phyloP scores from a whole-genome alignment of 2,888 invertebrate species.

The Pandemis heparana region DNA sequence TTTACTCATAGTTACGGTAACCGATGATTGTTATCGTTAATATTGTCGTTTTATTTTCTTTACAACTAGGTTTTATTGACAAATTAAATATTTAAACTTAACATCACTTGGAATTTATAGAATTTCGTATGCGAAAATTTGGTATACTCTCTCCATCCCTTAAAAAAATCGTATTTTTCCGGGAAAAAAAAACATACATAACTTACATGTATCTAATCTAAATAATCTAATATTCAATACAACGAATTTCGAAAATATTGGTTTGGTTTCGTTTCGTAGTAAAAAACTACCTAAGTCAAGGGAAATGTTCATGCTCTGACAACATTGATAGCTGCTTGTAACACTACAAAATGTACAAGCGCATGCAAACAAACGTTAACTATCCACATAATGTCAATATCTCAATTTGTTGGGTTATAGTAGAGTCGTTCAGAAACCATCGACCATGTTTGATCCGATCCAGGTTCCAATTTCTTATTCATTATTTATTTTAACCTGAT shows the following conservation, averaged over 20 bases:
- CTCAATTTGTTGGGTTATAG: slow-evolving; percentile 1
- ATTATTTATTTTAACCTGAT: background rate
- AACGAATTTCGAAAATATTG: background rate
- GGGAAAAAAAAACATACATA: no score
- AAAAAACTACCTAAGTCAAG: background rate
- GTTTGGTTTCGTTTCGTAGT: background rate
- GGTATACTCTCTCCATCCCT: no score
- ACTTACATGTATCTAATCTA: no score
- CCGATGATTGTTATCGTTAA: no score
- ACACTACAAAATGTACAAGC: slow-evolving; percentile 7
- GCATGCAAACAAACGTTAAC: background rate
- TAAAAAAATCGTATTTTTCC: no score
- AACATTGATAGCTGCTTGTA: slow-evolving; percentile 6
- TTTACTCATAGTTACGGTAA: background rate
- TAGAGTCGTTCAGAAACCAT: slow-evolving; percentile 10
- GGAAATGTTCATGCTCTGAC: slow-evolving; percentile 5
- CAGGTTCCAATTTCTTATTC: background rate
- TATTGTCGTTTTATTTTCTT: no score
- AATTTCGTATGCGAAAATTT: no score
- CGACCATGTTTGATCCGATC: background rate
- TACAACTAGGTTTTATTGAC: no score
- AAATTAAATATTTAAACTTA: no score
- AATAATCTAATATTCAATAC: no score
- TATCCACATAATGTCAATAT: background rate
- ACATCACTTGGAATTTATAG: no score